Evolutionary conservation across 2,888 invertebrate genomes (phyloP).

Genomic region (Lucinisca nassula): DNA sequence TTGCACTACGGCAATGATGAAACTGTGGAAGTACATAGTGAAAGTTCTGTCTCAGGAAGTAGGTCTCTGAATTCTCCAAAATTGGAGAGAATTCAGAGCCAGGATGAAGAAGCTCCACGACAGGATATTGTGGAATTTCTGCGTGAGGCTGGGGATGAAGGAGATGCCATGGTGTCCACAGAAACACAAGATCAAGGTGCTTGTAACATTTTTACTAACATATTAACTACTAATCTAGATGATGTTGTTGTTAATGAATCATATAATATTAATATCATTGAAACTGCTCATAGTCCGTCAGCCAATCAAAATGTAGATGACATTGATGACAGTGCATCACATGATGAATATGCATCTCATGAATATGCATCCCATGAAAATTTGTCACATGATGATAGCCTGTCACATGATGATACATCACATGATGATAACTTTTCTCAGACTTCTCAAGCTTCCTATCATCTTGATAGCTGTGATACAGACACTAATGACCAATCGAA

Average conservation of each 20-base stretch:
- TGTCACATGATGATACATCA: neutral
- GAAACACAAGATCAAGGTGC: slow-evolving; percentile 76
- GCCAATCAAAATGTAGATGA: slow-evolving; percentile 88
- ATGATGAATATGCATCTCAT: slow-evolving; percentile 21
- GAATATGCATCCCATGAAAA: neutral
- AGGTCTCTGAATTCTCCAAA: slow-evolving; percentile 84
- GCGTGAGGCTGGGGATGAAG: slow-evolving; percentile 50
- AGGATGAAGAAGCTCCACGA: slow-evolving; percentile 63
- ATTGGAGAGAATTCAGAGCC: slow-evolving; percentile 73
- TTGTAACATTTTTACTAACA: slow-evolving; percentile 75
- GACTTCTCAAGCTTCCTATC: slow-evolving; percentile 47
- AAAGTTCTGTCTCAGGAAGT: slow-evolving; percentile 85
- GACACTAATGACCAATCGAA: slow-evolving; percentile 55
- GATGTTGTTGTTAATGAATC: slow-evolving; percentile 68
- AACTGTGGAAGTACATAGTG: slow-evolving; percentile 83
- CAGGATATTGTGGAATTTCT: slow-evolving; percentile 59
- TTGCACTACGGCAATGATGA: slow-evolving; percentile 74
- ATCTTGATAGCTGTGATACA: slow-evolving; percentile 60
- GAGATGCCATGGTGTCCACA: slow-evolving; percentile 51
- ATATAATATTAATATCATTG: slow-evolving; percentile 69
- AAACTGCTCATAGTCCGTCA: slow-evolving; percentile 78
- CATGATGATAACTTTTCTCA: slow-evolving; percentile 7
- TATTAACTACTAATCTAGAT: slow-evolving; percentile 71
- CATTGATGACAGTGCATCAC: slow-evolving; percentile 81
- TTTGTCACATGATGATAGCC: neutral